Conservation (phyloP, 2,113 vertebrate genomes). For the Spheniscus mendiculus region DNA sequence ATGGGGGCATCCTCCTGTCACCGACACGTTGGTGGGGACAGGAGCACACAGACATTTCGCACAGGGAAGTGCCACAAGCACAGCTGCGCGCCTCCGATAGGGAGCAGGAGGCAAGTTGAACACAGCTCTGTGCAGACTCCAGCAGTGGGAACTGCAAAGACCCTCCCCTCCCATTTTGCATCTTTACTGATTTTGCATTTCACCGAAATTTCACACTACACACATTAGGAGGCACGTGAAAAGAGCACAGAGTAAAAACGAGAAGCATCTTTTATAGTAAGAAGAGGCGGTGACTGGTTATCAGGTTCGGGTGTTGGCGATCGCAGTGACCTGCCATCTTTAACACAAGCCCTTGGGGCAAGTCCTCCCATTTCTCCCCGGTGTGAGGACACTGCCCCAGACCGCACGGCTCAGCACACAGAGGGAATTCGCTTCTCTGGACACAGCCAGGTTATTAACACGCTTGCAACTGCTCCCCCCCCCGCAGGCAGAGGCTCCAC, state of each 20-base stretch:
- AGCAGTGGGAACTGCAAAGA: neutral
- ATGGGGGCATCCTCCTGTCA: accelerated
- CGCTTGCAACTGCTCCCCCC: neutral
- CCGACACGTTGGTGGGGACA: accelerated
- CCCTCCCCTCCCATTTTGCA: accelerated
- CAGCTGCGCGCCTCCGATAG: accelerated
- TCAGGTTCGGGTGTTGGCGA: too few relatives aligned
- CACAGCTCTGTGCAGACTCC: neutral
- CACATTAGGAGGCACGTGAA: too few relatives aligned
- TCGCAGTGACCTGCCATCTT: too few relatives aligned
- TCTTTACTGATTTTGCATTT: neutral
- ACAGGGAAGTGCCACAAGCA: neutral
- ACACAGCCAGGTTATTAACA: too few relatives aligned
- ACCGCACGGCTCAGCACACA: neutral
- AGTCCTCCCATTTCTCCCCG: neutral
- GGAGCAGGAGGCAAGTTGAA: accelerated
- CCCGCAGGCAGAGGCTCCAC: neutral
- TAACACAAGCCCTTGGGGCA: neutral
- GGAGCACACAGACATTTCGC: neutral
- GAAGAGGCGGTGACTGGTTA: neutral
- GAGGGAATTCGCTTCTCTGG: neutral
- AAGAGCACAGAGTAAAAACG: neutral
- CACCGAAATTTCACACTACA: too few relatives aligned
- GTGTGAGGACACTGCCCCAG: too few relatives aligned
- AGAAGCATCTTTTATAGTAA: neutral